Percentiles rank a stretch among this genome's conserved stretches.
Evolutionary conservation across 2,797 vertebrate genomes (phyloP).

Genomic region (Xyrichtys novacula): DNA sequence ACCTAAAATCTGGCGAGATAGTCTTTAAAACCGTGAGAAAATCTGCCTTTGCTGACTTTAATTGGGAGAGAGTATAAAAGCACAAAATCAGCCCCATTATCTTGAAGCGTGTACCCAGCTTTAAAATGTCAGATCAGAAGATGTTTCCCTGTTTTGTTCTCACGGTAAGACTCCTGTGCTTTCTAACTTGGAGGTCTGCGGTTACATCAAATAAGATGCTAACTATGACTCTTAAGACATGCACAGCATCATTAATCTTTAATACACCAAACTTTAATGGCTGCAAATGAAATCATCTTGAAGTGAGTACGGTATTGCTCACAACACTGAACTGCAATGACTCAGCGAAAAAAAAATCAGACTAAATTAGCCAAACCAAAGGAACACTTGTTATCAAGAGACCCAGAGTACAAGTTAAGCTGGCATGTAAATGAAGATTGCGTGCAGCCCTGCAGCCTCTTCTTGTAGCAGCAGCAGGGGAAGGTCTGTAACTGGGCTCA

Average conservation of each 20-base stretch:
- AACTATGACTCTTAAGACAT: background rate
- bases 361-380: background rate
- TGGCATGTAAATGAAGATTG: slow-evolving; percentile 34
- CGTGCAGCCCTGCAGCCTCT: slow-evolving; percentile 18
- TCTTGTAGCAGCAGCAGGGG: slow-evolving; percentile 25
- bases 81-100: too few species aligned
- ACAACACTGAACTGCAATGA: background rate
- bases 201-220: background rate
- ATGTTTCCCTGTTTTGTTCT: too few species aligned
- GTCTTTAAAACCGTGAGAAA: too few species aligned
- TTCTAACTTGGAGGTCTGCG: background rate
- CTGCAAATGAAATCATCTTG: background rate
- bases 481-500: slow-evolving; percentile 41
- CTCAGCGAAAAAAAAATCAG: slow-evolving; percentile 2
- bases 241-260: background rate
- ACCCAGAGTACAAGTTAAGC: slow-evolving; percentile 2
- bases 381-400: slow-evolving; percentile 1
- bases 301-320: background rate
- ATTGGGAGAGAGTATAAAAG: too few species aligned
- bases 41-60: too few species aligned
- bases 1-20: too few species aligned
- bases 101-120: too few species aligned
- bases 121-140: too few species aligned
- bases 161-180: too few species aligned
- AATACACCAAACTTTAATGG: background rate